Conservation (phyloP, 1,140 invertebrate genomes). For the Venturia canescens region DNA sequence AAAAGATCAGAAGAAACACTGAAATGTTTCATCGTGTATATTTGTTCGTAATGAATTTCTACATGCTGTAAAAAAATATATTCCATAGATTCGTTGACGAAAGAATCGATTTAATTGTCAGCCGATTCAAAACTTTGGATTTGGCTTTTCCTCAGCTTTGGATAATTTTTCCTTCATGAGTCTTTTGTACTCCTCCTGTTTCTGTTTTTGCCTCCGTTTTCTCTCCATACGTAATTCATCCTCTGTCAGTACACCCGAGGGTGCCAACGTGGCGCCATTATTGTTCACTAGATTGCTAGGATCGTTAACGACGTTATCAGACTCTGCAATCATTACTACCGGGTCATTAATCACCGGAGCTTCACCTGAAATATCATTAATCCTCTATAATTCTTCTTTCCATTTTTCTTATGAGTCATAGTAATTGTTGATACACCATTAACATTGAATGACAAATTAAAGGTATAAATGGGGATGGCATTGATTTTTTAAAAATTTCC, state of each 20-base stretch:
- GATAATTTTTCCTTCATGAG: constrained; percentile 38
- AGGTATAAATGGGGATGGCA: too few species aligned
- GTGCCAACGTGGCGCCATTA: not conserved
- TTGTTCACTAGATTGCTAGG: constrained; percentile 9
- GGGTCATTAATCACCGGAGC: constrained; percentile 14
- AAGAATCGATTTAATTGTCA: too few species aligned
- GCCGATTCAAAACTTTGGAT: constrained; percentile 31
- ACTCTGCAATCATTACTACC: constrained; percentile 6
- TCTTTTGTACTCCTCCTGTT: constrained; percentile 58
- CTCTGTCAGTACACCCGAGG: constrained; percentile 46
- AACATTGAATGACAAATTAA: too few species aligned
- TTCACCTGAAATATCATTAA: not conserved
- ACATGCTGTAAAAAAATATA: too few species aligned
- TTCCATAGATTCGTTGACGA: not conserved
- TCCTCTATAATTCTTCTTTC: not conserved
- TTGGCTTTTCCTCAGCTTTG: constrained; percentile 42
- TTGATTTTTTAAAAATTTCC: too few species aligned
- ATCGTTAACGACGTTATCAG: not conserved
- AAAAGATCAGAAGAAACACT: too few species aligned
- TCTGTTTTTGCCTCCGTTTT: constrained; percentile 57
- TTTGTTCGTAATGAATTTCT: too few species aligned
- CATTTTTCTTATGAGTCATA: not conserved
- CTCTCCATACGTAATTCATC: constrained; percentile 57
- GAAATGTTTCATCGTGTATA: too few species aligned
- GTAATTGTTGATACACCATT: not conserved